Evolutionary conservation across 2,797 vertebrate genomes (phyloP), one percentile per base, ranked within the genome.

Genomic region (Schizopygopsis pylzovi): DNA sequence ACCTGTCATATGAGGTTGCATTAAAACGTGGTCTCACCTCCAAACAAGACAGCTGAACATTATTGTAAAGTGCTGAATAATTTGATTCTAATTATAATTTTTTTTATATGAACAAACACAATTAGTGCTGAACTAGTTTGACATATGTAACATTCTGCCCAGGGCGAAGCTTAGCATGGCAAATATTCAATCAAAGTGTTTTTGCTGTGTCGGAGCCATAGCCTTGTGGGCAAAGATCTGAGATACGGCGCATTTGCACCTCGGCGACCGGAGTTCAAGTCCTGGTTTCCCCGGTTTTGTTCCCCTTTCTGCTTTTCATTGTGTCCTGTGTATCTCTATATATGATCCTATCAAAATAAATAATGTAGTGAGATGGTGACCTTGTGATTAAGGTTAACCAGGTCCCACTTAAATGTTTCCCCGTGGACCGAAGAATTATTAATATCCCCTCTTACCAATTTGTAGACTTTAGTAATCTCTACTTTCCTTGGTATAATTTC

Each of bases 41-140:
- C 22, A 83, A 81, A 85, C 72, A 79, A 67, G 75, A 75, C 54
- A 63, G 39, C 79, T 25, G 52, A 83, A 39, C 70, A 59, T 37
- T 49, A 80, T 68, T 67, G 13, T 61, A 61, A 83, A 83, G 63
- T 85, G 83, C 70, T 70, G 82, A 84, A 82, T 87, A 89, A 88
- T 86, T 88, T 80, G 56, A 87, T 87, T 83, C 61, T 84, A 79
- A 88, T 89, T 79, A 84, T 61, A 82, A 85, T 83, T 87, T 43
- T 83, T 56, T 39, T 39, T 84, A 85, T 83, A 85, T 76, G 76
- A 83, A 89, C 85, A 87, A 81, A 87, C 78, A 89, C 76, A 89
- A 87, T 87, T 86, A 89, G n/a, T 87, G 86, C 85, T 89, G 87
- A 91, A 85, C 85, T 84, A 88, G 87, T 90, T 79, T 79, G 56